Evolutionary conservation across 2,113 vertebrate genomes (phyloP).

Genomic region (Lipophrys pholis): DNA sequence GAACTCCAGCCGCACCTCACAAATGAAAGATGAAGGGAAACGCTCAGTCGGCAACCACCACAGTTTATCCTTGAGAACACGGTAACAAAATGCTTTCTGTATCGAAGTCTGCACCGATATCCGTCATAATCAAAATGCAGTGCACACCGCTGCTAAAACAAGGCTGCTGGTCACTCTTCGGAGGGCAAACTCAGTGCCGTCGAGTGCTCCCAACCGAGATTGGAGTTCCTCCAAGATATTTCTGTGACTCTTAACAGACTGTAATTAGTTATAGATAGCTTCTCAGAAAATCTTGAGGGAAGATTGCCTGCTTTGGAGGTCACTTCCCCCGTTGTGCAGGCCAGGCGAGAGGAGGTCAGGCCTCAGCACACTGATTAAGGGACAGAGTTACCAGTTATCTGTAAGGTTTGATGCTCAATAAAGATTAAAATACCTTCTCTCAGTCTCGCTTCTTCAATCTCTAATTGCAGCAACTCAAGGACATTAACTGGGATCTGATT

Average conservation of each 20-base stretch:
- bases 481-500: too few species aligned
- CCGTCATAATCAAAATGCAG: slow-evolving; percentile 39
- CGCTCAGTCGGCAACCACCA: background rate
- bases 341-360: slow-evolving; percentile 23
- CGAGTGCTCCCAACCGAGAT: slow-evolving; percentile 28
- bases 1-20: background rate
- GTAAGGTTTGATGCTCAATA: slow-evolving; percentile 24
- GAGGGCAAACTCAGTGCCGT: slow-evolving; percentile 18
- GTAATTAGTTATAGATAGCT: slow-evolving; percentile 40
- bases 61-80: slow-evolving; percentile 3
- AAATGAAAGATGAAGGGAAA: slow-evolving; percentile 8
- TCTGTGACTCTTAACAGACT: slow-evolving; percentile 36
- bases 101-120: slow-evolving; percentile 9
- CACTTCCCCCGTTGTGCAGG: background rate
- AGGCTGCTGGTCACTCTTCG: slow-evolving; percentile 21
- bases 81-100: background rate
- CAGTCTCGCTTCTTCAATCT: too few species aligned
- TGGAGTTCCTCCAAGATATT: slow-evolving; percentile 36
- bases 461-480: too few species aligned
- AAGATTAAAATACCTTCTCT: slow-evolving; percentile 7
- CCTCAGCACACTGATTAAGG: slow-evolving; percentile 15
- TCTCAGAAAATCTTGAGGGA: slow-evolving; percentile 18
- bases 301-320: slow-evolving; percentile 29
- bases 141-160: slow-evolving; percentile 16
- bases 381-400: slow-evolving; percentile 18